Conservation (phyloP, 2,113 vertebrate species). For the Rattus norvegicus region DNA sequence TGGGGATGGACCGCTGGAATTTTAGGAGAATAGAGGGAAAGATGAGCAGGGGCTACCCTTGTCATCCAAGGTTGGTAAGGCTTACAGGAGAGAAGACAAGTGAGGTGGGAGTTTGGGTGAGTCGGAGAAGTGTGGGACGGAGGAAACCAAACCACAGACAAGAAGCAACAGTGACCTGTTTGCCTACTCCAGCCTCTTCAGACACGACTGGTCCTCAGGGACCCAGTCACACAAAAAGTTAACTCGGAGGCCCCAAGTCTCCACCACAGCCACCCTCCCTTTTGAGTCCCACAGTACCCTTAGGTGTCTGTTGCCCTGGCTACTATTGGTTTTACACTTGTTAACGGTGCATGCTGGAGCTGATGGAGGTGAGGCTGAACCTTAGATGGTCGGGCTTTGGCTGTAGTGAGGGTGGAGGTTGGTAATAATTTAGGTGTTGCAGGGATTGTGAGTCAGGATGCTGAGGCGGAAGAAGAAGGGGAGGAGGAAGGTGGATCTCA, state of each 20-base stretch:
- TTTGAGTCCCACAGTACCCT: not conserved
- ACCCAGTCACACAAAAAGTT: not conserved
- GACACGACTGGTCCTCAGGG: not conserved
- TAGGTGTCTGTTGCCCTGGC: not conserved
- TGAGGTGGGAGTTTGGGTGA: not conserved
- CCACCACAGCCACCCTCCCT: not conserved
- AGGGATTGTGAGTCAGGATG: not conserved
- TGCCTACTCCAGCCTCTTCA: not conserved
- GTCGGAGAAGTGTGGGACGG: not conserved
- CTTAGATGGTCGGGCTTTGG: constrained; percentile 17
- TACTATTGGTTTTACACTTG: not conserved
- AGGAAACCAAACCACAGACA: not conserved
- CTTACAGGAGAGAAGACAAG: not conserved
- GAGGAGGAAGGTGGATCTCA: not conserved
- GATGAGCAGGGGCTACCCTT: not conserved
- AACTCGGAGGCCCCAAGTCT: not conserved
- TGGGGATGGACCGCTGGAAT: not conserved
- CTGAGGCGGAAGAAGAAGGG: not conserved
- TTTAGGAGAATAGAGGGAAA: not conserved
- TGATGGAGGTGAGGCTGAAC: not conserved
- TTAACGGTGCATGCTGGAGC: not conserved
- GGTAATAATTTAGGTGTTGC: not conserved
- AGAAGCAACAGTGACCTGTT: not conserved
- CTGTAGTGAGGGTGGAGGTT: not conserved
- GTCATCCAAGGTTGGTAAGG: not conserved